Percentiles rank a stretch among this genome's conserved stretches.
Evolutionary conservation across 2,888 invertebrate species (phyloP).

Genomic region (Drosophila recens): DNA sequence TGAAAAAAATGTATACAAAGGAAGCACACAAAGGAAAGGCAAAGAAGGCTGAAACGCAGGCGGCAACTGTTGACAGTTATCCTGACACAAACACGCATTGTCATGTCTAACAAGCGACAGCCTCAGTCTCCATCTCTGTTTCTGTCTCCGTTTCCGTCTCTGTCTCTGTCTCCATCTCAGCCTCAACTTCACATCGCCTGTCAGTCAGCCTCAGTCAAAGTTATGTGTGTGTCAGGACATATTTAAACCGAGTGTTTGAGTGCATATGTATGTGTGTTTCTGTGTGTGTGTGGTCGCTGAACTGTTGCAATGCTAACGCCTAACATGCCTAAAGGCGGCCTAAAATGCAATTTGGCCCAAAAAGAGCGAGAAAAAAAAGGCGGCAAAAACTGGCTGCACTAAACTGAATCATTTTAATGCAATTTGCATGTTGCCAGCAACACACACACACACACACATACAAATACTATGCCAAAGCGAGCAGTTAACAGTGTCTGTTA

Average conservation of each 20-base stretch:
- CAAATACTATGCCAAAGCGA: neutral
- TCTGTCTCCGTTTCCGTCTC: slow-evolving; percentile 6
- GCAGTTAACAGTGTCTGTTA: slow-evolving; percentile 15
- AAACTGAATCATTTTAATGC: slow-evolving; percentile 66
- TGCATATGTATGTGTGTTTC: neutral
- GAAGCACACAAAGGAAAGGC: neutral
- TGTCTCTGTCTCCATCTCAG: slow-evolving; percentile 26
- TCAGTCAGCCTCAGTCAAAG: slow-evolving; percentile 64
- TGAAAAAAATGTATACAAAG: slow-evolving; percentile 35
- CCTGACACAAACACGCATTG: slow-evolving; percentile 80
- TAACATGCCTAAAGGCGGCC: slow-evolving; percentile 28
- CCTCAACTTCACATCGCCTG: slow-evolving; percentile 54
- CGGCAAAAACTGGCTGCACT: slow-evolving; percentile 39
- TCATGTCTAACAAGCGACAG: slow-evolving; percentile 79
- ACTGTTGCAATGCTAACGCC: slow-evolving; percentile 39
- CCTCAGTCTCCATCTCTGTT: slow-evolving; percentile 27
- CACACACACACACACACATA: slow-evolving; percentile 17
- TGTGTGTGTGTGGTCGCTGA: neutral
- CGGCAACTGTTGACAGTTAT: slow-evolving; percentile 77
- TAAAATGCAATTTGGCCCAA: slow-evolving; percentile 57
- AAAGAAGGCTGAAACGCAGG: slow-evolving; percentile 16
- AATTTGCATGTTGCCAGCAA: slow-evolving; percentile 51
- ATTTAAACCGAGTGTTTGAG: neutral
- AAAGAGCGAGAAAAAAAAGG: slow-evolving; percentile 22
- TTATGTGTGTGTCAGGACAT: slow-evolving; percentile 31